phyloP scores from a whole-genome alignment of 2,888 invertebrate species.

The Agrypnus murinus region DNA sequence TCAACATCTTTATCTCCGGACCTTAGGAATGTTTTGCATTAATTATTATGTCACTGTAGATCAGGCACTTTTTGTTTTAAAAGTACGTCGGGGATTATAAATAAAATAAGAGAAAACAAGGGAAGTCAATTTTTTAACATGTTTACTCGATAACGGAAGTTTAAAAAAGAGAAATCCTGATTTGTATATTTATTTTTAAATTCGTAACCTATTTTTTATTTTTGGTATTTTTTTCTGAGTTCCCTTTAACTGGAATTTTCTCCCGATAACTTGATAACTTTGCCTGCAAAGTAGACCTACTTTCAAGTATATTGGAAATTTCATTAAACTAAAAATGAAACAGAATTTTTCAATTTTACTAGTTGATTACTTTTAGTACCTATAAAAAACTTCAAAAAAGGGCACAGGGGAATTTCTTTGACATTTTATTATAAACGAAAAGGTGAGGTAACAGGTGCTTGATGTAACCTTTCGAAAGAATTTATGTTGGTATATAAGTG shows the following conservation, averaged over 20 bases:
- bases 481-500: not conserved
- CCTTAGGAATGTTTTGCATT: too few relatives aligned
- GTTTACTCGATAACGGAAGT: too few relatives aligned
- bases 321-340: not conserved
- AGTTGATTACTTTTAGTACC: not conserved
- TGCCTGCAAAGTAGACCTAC: not conserved
- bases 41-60: too few relatives aligned
- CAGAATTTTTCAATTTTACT: conserved; percentile 1
- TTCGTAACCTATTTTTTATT: too few relatives aligned
- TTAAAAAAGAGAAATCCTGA: too few relatives aligned
- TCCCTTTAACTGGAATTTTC: not conserved
- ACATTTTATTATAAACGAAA: conserved; percentile 18
- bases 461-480: not conserved
- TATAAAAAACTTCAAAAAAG: not conserved
- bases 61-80: too few relatives aligned
- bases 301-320: not conserved
- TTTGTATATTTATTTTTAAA: too few relatives aligned
- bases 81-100: too few relatives aligned
- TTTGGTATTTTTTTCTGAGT: too few relatives aligned
- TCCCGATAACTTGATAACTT: not conserved
- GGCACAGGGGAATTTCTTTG: conserved; percentile 4
- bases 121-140: too few relatives aligned
- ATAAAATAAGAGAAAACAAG: too few relatives aligned
- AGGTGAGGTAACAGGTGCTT: conserved; percentile 15
- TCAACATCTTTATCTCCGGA: too few relatives aligned